Evolutionary conservation across 64 coral and sea anemone species (phyloP).

Genomic region (Exaiptasia diaphana): DNA sequence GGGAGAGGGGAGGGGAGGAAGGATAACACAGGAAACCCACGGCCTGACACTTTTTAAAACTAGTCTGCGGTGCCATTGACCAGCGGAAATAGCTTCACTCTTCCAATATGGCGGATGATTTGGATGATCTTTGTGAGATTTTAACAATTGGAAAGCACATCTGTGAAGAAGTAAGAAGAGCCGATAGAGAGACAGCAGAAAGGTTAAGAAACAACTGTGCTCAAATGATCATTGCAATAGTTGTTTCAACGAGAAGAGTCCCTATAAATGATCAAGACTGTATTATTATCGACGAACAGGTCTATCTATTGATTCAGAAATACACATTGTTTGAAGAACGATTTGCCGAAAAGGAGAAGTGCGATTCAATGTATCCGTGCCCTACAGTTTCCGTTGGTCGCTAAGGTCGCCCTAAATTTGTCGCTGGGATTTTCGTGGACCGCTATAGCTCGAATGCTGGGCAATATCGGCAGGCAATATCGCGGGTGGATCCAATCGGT

Average conservation of each 20-base stretch:
- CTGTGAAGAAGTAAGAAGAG: constrained; percentile 42
- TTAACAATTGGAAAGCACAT: constrained; percentile 33
- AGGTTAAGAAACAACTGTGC: constrained; percentile 13
- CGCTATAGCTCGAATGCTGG: constrained; percentile 41
- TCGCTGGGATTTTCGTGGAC: constrained; percentile 56
- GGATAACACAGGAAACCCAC: no score
- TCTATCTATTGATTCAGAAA: constrained; percentile 20
- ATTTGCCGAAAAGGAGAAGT: not conserved
- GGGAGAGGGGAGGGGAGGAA: no score
- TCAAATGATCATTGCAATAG: constrained; percentile 4
- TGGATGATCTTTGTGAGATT: not conserved
- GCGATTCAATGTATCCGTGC: constrained; percentile 40
- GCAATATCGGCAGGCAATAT: constrained; percentile 40
- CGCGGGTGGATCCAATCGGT: constrained; percentile 53
- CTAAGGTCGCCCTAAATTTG: constrained; percentile 43
- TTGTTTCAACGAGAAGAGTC: no score
- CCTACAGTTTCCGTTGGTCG: not conserved
- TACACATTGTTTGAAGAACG: constrained; percentile 44
- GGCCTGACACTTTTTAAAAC: no score
- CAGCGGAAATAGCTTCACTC: no score
- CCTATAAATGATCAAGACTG: constrained; percentile 13
- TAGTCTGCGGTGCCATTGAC: no score
- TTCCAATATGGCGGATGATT: no score
- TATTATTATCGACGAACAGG: constrained; percentile 13
- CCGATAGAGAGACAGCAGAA: constrained; percentile 11